Conservation (phyloP, 2,797 vertebrate genomes). For the Picus viridis region DNA sequence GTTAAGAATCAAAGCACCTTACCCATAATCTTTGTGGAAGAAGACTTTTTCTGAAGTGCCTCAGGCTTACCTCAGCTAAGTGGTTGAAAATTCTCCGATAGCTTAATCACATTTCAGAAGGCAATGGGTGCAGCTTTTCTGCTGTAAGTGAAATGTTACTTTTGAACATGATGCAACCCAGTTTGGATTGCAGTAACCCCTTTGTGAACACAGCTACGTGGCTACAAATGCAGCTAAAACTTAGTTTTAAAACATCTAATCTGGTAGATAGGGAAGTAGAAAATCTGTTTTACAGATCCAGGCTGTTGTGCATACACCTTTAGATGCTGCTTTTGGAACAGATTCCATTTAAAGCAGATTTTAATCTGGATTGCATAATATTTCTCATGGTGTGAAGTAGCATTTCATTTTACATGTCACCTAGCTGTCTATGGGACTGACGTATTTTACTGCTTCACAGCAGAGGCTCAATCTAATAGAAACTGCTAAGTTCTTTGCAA, state of each 20-base stretch:
- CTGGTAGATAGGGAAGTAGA: background rate
- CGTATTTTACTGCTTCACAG: background rate
- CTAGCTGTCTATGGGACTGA: background rate
- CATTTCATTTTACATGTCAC: background rate
- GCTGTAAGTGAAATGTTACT: background rate
- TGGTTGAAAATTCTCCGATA: background rate
- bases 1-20: background rate
- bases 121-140: background rate
- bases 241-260: background rate
- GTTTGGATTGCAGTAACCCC: background rate
- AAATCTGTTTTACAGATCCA: background rate
- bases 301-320: background rate
- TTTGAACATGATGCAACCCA: background rate
- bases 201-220: background rate
- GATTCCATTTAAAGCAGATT: background rate
- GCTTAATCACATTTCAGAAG: background rate
- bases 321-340: background rate
- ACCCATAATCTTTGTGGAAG: background rate
- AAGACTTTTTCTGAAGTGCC: background rate
- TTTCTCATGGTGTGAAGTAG: background rate
- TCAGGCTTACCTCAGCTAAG: background rate
- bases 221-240: background rate
- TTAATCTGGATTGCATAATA: background rate
- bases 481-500: background rate
- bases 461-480: background rate